A percentile compares a stretch with the other conserved stretches of the same genome.
Conservation (phyloP, 1,140 invertebrate species). For the Ruditapes philippinarum region DNA sequence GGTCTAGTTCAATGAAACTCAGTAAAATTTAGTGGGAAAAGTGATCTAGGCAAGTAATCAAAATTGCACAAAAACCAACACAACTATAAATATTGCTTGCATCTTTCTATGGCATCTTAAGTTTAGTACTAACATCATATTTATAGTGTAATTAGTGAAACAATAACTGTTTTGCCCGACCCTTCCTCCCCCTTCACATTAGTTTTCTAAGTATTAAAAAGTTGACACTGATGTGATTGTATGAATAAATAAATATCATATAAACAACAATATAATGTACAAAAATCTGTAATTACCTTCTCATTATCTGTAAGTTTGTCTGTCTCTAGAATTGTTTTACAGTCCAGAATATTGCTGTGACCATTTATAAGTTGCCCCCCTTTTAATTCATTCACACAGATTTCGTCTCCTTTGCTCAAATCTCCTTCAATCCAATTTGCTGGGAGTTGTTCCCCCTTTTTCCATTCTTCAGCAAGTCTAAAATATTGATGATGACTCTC, state of each 20-base stretch:
- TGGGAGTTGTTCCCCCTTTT: conserved; percentile 42
- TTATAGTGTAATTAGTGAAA: no score
- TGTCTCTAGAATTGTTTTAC: conserved; percentile 6
- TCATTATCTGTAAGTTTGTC: conserved; percentile 47
- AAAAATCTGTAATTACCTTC: no score
- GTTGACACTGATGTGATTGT: no score
- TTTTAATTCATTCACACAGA: not conserved
- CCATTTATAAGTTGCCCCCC: not conserved
- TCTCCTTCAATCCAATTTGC: not conserved
- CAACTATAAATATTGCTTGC: not conserved
- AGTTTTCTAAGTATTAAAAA: no score
- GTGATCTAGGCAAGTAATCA: not conserved
- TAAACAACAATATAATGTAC: not conserved
- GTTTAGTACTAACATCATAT: no score
- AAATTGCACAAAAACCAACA: not conserved
- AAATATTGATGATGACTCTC: conserved; percentile 55
- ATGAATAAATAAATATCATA: no score
- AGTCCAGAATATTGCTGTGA: not conserved
- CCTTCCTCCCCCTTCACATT: no score
- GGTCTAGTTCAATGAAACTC: no score
- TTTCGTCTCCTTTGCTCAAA: not conserved
- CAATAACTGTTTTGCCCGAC: no score
- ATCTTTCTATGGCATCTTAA: not conserved
- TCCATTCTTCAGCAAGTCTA: conserved; percentile 45
- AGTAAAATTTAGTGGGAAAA: not conserved